Conservation (phyloP, 1,140 invertebrate species). For the Drosophila simulans region DNA sequence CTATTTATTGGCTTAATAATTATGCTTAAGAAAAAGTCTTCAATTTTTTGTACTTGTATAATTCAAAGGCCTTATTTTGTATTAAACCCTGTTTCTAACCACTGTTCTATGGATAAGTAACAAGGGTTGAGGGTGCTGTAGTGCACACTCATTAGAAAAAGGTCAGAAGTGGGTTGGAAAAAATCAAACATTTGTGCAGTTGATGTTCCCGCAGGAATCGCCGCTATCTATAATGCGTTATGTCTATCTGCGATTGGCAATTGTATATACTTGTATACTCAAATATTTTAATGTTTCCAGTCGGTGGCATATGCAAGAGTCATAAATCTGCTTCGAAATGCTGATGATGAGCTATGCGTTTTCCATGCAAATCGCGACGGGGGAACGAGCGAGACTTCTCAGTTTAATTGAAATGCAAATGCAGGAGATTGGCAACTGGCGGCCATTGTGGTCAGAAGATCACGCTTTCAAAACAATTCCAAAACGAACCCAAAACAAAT, state of each 20-base stretch:
- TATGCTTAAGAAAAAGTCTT: neutral
- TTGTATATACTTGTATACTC: constrained; percentile 32
- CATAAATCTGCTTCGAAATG: constrained; percentile 64
- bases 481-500: constrained; percentile 41
- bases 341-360: constrained; percentile 81
- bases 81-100: neutral
- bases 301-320: constrained; percentile 61
- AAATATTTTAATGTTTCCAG: constrained; percentile 14
- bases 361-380: constrained; percentile 71
- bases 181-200: constrained; percentile 72
- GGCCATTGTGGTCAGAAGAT: constrained; percentile 57
- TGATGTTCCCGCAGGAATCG: constrained; percentile 70
- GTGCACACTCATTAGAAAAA: constrained; percentile 61
- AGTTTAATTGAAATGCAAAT: constrained; percentile 77
- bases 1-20: neutral
- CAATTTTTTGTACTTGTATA: neutral
- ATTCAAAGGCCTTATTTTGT: neutral
- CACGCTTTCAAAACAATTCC: constrained; percentile 59
- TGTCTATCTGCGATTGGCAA: constrained; percentile 62
- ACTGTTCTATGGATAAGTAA: constrained; percentile 4
- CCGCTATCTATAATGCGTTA: constrained; percentile 37
- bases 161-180: constrained; percentile 63
- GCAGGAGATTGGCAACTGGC: constrained; percentile 32
- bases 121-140: constrained; percentile 25
- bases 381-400: neutral